Base-by-base conservation (phyloP, 2,888 invertebrate genomes). In the Agrilus biguttatus region DNA sequence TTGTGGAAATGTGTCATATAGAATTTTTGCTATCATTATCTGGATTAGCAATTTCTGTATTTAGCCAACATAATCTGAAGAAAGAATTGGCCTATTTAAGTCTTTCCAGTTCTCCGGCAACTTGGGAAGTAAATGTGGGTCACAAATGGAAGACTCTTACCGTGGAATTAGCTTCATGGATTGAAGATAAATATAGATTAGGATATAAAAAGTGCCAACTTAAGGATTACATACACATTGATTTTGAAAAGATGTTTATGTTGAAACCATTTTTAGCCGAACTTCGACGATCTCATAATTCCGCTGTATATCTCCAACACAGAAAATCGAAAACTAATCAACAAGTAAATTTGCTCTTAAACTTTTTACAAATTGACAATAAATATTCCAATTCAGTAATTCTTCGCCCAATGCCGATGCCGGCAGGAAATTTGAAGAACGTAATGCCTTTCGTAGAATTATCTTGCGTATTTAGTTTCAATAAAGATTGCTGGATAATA, bases 211-310 rank as follows among this genome's bases (percentile, higher is more conserved):
- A 77, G 55, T 83, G 83, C 40, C 80, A 82, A 51, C 63, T 86
- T 37, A 83, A 84, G 58, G 84, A 86, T 58, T 83, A 81, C 59
- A 75, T 87, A 8, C 68, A 86, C 70, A 80, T 86, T 43, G 86
- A 88, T 59, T 74, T 89, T 51, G 77, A 78, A 40, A 84, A 82
- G 61, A 87, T 89, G 87, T 82, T 82, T 53, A 86, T 89, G 83
- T 78, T 83, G 0, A 85, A 85, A 60, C 88, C 89, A 1, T 87
- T 86, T 64, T 85, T 82, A 56, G 85, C 86, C 0, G 83, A 83
- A 55, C 61, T 89, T 19, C 65, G 82, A 36, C 69, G 89, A 35
- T 78, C 75, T 1, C 84, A 83, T 57, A 74, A 73, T 43, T 85
- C 88, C 1, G 85, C 80, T 0, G 56, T 86, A 36, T 85, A 83